Evolutionary conservation across 2,888 invertebrate genomes (phyloP), one percentile per base, ranked within the genome.

Genomic region (Venusia cambrica): DNA sequence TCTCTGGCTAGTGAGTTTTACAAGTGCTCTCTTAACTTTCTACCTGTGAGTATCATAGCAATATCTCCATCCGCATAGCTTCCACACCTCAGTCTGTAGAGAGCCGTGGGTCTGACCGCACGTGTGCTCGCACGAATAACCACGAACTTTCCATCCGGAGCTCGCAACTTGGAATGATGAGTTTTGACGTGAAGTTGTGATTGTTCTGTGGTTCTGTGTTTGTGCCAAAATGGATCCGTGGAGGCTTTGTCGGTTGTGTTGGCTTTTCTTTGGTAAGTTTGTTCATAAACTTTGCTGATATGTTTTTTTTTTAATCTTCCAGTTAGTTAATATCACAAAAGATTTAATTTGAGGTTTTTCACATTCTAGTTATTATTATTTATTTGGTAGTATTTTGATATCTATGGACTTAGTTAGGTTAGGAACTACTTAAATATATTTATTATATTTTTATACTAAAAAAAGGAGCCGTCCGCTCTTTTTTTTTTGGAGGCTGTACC

Each of bases 211-310:
- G 4, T 15, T 19, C 13, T 21, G 43, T 45, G 38, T 11, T 35
- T 31, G 35, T 45, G 38, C 9, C 34, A 42, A 44, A 48, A 51
- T 51, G 51, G 51, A 51, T 51, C 32, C 37, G 18, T 25, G 40
- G 48, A 41, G 32, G 20, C 16, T 36, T 16, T 29, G 5, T 11
- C 5, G 25, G 37, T 38, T 44, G 22, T 42, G 37, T 44, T 43
- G 39, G 16, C 22, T 49, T 38, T 45, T 41, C 4, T 26, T 41
- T 29, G 46, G 48, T 54, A 27, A 51, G 51, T 45, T 12, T 22
- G 8, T 2, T n/a, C 2, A 20, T 5, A 5, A 5, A 10, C 10
- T 4, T 5, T 21, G 5, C n/a, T 12, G n/a, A n/a, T n/a, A n/a
- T n/a, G n/a, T n/a, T n/a, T n/a, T n/a, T n/a, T n/a, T n/a, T n/a